Percentiles rank a stretch among this genome's conserved stretches.
Evolutionary conservation across 2,888 invertebrate genomes (phyloP).

Genomic region (Oxystoma pomonae): DNA sequence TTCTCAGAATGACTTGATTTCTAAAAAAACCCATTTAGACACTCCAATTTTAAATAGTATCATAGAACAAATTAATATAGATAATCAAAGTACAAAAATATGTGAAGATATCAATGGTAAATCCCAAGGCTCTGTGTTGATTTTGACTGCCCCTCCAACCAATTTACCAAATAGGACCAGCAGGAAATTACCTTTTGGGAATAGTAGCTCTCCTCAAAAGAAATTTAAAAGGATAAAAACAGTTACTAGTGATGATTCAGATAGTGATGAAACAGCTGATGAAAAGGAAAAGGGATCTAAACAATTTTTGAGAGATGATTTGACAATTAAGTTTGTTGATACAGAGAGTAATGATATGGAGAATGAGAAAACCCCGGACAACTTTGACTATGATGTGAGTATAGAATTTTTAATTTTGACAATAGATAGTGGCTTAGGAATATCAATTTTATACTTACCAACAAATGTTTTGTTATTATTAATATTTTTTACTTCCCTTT

Average conservation of each 20-base stretch:
- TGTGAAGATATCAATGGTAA: background rate
- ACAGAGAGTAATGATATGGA: conserved; percentile 19
- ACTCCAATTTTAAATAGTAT: background rate
- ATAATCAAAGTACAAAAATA: conserved; percentile 2
- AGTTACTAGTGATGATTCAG: conserved; percentile 24
- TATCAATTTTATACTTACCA: conserved; percentile 2
- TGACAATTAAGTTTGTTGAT: conserved; percentile 33
- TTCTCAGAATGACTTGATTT: background rate
- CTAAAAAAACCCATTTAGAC: background rate
- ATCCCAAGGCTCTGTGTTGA: conserved; percentile 9
- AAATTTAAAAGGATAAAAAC: conserved; percentile 23
- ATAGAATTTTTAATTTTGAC: background rate
- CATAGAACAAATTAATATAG: background rate
- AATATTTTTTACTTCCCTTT: too few relatives aligned
- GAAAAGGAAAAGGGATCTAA: conserved; percentile 18
- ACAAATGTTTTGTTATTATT: too few relatives aligned
- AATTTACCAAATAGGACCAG: conserved; percentile 12
- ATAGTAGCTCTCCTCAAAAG: background rate
- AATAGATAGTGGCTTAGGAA: background rate
- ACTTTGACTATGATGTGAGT: conserved; percentile 28
- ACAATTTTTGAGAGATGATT: conserved; percentile 33
- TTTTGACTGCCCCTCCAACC: background rate
- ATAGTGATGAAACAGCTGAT: conserved; percentile 17
- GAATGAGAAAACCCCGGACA: conserved; percentile 8
- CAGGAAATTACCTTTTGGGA: conserved; percentile 11